These are phyloP conservation scores for Pyrrhosoma nymphula DNA, from an alignment of 2,888 invertebrate species.

Conservation along the genomic window DNA sequence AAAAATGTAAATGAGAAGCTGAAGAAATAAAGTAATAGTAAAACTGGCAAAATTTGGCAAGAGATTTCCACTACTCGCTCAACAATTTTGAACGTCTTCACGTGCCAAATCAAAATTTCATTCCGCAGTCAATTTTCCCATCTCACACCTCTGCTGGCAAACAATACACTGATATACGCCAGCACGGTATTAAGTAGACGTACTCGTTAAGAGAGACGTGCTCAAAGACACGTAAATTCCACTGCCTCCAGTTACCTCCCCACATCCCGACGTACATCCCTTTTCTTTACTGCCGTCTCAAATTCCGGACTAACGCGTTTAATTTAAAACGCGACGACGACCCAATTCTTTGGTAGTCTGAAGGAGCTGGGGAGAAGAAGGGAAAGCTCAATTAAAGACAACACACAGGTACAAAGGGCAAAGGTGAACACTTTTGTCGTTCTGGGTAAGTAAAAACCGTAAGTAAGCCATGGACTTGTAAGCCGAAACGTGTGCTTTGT, in stretches of 20 bases:
- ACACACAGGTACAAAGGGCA: neutral
- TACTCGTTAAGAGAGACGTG: neutral
- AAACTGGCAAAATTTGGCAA: neutral
- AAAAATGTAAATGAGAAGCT: neutral
- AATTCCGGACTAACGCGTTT: constrained; percentile 23
- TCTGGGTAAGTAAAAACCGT: no score
- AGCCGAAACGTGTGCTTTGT: no score
- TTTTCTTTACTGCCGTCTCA: neutral
- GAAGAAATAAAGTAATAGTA: neutral
- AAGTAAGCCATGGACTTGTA: no score
- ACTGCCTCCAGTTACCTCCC: neutral
- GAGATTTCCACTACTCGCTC: neutral
- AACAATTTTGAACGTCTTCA: neutral
- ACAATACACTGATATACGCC: neutral
- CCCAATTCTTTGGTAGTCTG: constrained; percentile 43
- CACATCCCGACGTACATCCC: neutral
- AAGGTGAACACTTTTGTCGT: neutral
- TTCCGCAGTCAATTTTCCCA: constrained; percentile 14
- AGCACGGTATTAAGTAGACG: neutral
- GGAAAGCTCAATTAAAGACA: neutral
- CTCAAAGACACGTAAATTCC: neutral
- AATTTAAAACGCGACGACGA: constrained; percentile 47
- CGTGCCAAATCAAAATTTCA: constrained; percentile 23
- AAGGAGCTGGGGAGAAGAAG: neutral
- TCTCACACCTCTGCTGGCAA: constrained; percentile 18